A percentile compares a stretch with the other conserved stretches of the same genome.
phyloP scores from a whole-genome alignment of 2,113 vertebrate species.

The Engraulis encrasicolus region DNA sequence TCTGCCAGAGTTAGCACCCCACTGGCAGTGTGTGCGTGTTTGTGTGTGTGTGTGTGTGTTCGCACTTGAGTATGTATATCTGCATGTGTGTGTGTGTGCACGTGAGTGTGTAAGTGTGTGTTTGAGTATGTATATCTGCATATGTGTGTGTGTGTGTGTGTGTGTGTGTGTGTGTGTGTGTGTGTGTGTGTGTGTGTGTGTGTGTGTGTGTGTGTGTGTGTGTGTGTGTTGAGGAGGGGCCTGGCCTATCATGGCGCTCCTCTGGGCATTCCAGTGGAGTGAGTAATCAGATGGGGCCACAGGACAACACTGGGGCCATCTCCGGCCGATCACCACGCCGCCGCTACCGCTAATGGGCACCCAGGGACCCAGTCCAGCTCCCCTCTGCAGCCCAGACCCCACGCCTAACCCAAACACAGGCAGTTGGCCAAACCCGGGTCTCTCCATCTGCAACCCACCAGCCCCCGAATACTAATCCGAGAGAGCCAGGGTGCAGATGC shows the following conservation, averaged over 20 bases:
- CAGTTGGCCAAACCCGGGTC: too few species aligned
- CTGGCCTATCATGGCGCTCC: not conserved
- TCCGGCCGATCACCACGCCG: not conserved
- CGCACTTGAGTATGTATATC: too few species aligned
- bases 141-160: too few species aligned
- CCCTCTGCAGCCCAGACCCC: not conserved
- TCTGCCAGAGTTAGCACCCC: constrained; percentile 40
- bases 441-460: not conserved
- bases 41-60: too few species aligned
- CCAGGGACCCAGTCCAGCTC: not conserved
- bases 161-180: too few species aligned
- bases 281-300: not conserved
- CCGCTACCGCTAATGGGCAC: not conserved
- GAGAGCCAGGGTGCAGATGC: not conserved
- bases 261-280: not conserved
- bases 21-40: too few species aligned
- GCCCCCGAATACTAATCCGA: not conserved
- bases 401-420: too few species aligned
- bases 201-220: constrained; percentile 23
- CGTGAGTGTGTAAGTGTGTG: too few species aligned
- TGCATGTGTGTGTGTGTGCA: too few species aligned
- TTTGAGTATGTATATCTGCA: too few species aligned
- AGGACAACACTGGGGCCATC: not conserved
- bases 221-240: not conserved
- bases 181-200: constrained; percentile 21